Percentiles rank a stretch among this genome's conserved stretches.
These are phyloP conservation scores for Lonchura striata DNA, from an alignment of 2,113 vertebrate species.

Conservation along the genomic window DNA sequence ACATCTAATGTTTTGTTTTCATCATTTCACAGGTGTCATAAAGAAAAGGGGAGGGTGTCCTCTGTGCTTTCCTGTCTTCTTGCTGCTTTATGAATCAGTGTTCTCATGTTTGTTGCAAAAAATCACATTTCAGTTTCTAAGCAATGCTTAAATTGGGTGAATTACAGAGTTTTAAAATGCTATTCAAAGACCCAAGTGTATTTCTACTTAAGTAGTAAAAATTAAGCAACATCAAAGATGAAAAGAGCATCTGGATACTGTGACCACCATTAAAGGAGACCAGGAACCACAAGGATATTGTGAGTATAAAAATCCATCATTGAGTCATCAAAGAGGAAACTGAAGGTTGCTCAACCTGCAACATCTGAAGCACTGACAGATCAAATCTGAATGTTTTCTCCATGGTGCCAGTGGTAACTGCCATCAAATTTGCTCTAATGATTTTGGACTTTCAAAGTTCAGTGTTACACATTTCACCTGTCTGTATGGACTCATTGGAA, in stretches of 20 bases:
- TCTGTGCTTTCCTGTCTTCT: neutral
- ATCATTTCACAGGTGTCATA: constrained; percentile 9
- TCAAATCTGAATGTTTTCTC: neutral
- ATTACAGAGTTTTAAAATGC: neutral
- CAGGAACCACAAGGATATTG: neutral
- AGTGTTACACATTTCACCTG: neutral
- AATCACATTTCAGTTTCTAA: neutral
- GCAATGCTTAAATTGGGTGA: neutral
- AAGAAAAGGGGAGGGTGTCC: neutral
- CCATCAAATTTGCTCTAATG: neutral
- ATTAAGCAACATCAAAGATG: neutral
- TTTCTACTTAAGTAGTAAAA: neutral
- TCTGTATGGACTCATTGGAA: neutral
- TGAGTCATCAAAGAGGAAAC: fast-evolving
- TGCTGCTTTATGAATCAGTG: neutral
- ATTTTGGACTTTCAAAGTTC: neutral
- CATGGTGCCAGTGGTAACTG: neutral
- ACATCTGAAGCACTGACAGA: neutral
- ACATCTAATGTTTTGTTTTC: neutral
- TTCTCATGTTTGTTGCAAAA: neutral
- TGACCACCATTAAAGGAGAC: neutral
- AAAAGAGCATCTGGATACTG: neutral
- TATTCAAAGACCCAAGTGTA: neutral
- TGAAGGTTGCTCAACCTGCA: neutral
- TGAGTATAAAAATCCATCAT: neutral